A percentile compares a stretch with the other conserved stretches of the same genome.
Evolutionary conservation across 2,888 invertebrate species (phyloP).

Genomic region (Drosophila vallismaia): DNA sequence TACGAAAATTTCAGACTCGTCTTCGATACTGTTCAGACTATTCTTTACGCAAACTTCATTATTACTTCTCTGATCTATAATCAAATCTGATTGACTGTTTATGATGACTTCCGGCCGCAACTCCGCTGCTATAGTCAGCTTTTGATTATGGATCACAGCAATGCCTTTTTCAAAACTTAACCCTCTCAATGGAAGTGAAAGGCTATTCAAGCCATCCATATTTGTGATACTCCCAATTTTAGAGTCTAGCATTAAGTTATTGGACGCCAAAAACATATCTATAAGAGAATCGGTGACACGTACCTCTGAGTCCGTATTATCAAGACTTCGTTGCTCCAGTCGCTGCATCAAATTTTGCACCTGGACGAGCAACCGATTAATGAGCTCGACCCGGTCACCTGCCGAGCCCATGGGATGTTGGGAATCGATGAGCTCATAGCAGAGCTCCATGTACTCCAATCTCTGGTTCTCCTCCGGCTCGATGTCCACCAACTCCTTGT

Average conservation of each 20-base stretch:
- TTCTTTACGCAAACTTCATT: no score
- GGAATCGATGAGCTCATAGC: conserved; percentile 24
- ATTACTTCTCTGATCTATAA: background rate
- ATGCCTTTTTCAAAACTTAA: background rate
- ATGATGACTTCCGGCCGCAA: background rate
- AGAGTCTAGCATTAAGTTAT: background rate
- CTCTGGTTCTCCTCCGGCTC: conserved; percentile 14
- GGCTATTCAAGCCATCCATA: background rate
- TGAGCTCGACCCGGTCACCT: conserved; percentile 1
- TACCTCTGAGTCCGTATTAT: background rate
- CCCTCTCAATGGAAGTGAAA: background rate
- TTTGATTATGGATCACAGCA: background rate
- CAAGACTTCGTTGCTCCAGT: background rate
- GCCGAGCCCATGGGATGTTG: background rate
- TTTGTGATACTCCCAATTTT: background rate
- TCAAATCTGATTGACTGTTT: background rate
- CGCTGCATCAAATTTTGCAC: background rate
- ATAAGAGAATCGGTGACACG: background rate
- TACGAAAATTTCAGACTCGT: no score
- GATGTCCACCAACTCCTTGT: conserved; percentile 22
- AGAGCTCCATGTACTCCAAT: conserved; percentile 19
- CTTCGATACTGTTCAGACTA: no score
- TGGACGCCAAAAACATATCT: background rate
- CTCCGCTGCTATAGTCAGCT: background rate
- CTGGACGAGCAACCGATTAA: conserved; percentile 17